phyloP scores from a whole-genome alignment of 1,140 invertebrate species.

The Cotesia vestalis region DNA sequence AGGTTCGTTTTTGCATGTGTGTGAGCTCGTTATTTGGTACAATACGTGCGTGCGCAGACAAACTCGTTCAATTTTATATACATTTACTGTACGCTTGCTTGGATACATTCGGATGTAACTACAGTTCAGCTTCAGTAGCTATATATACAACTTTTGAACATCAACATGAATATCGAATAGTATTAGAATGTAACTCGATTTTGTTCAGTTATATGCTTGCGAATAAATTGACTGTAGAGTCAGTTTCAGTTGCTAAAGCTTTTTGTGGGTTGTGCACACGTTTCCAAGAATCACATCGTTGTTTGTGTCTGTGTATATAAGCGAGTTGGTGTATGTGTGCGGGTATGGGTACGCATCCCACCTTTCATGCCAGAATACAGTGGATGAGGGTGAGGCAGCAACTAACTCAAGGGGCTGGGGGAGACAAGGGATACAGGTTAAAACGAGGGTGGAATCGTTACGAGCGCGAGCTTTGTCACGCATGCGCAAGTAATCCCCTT shows the following conservation, averaged over 20 bases:
- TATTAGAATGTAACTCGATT: constrained; percentile 15
- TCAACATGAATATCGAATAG: constrained; percentile 6
- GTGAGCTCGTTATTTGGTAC: constrained; percentile 25
- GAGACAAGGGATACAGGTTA: constrained; percentile 46
- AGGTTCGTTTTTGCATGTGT: constrained; percentile 5
- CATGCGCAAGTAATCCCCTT: constrained; percentile 59
- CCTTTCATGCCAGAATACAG: not conserved
- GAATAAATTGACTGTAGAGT: constrained; percentile 23
- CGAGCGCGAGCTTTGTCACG: constrained; percentile 51
- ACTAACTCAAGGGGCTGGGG: constrained; percentile 21
- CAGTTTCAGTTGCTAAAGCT: constrained; percentile 11
- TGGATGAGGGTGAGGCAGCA: constrained; percentile 17
- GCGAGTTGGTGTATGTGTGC: not conserved
- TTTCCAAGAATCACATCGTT: not conserved
- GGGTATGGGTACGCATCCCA: constrained; percentile 15
- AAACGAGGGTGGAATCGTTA: constrained; percentile 61
- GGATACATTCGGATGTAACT: constrained; percentile 23
- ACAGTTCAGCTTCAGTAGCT: constrained; percentile 1
- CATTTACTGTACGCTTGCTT: constrained; percentile 10
- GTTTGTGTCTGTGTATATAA: constrained; percentile 12
- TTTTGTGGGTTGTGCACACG: not conserved
- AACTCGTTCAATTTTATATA: constrained; percentile 4
- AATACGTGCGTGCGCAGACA: constrained; percentile 30
- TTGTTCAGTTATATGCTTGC: not conserved
- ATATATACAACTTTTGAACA: constrained; percentile 16